Percentiles rank a stretch among this genome's conserved stretches.
Evolutionary conservation across 2,797 vertebrate genomes (phyloP).

Genomic region (Takifugu rubripes): DNA sequence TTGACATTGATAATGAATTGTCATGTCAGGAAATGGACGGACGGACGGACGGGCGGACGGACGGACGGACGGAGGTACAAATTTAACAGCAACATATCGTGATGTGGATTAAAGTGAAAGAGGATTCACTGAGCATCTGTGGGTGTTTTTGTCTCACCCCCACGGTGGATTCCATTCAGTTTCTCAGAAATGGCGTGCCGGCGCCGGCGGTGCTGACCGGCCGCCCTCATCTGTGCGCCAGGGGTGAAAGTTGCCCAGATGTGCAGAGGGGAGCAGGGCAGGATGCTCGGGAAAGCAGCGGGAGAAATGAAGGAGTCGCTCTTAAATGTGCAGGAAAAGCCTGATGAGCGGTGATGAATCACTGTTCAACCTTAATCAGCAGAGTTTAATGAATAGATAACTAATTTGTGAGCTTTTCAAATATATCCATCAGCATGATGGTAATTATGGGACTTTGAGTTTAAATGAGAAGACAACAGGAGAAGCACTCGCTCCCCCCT

Average conservation of each 20-base stretch:
- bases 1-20: slow-evolving; percentile 35
- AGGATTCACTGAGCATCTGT: slow-evolving; percentile 8
- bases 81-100: slow-evolving; percentile 23
- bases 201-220: not conserved
- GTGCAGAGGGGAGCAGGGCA: no score
- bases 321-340: no score
- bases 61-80: slow-evolving; percentile 5
- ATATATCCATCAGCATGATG: no score
- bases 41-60: slow-evolving; percentile 23
- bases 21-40: slow-evolving; percentile 25
- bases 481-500: no score
- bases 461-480: no score
- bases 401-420: not conserved
- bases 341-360: no score
- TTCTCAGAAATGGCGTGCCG: not conserved
- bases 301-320: no score
- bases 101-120: slow-evolving; percentile 29
- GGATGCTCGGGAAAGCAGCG: no score
- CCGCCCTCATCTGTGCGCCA: no score
- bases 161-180: slow-evolving; percentile 7
- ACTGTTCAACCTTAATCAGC: no score
- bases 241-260: no score
- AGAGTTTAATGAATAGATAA: not conserved
- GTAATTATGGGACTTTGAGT: no score
- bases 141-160: slow-evolving; percentile 9